Percentiles rank a stretch among this genome's conserved stretches.
Evolutionary conservation across 2,797 vertebrate species (phyloP).

Genomic region (Rhyacichthys aspro): DNA sequence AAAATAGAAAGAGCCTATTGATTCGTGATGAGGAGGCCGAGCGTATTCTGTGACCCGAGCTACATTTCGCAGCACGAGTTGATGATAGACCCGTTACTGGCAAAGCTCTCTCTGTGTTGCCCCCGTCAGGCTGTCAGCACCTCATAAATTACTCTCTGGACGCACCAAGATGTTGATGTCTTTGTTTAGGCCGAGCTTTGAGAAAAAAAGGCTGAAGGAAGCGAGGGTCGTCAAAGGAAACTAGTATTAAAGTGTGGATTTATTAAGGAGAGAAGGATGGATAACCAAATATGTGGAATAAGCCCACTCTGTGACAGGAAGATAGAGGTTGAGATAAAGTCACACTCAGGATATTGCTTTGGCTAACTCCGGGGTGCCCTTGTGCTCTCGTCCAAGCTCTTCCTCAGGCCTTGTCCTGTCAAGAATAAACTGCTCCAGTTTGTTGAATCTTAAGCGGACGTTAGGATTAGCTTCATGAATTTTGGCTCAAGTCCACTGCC

Average conservation of each 20-base stretch:
- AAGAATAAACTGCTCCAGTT: not conserved
- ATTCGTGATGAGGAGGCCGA: not conserved
- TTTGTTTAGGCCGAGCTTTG: constrained; percentile 68
- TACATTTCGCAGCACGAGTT: constrained; percentile 53
- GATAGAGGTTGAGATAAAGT: constrained; percentile 61
- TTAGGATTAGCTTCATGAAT: not conserved
- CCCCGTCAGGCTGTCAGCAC: constrained; percentile 81
- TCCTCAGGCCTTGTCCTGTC: constrained; percentile 32
- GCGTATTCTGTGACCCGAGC: constrained; percentile 42
- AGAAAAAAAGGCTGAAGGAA: constrained; percentile 49
- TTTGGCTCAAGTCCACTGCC: not conserved
- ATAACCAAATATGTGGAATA: constrained; percentile 63
- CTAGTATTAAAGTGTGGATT: constrained; percentile 47
- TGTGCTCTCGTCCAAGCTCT: constrained; percentile 39
- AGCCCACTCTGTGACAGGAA: constrained; percentile 37
- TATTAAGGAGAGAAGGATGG: constrained; percentile 59
- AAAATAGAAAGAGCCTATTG: not conserved
- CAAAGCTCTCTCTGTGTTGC: constrained; percentile 74
- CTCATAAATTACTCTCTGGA: constrained; percentile 80
- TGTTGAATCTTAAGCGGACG: not conserved
- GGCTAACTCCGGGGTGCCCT: constrained; percentile 43
- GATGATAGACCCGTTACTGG: constrained; percentile 76
- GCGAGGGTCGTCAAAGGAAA: constrained; percentile 38
- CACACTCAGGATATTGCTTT: constrained; percentile 65
- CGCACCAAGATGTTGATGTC: constrained; percentile 67